Percentiles rank a stretch among this genome's conserved stretches.
phyloP scores from a whole-genome alignment of 2,888 invertebrate genomes.

The Allacma fusca region DNA sequence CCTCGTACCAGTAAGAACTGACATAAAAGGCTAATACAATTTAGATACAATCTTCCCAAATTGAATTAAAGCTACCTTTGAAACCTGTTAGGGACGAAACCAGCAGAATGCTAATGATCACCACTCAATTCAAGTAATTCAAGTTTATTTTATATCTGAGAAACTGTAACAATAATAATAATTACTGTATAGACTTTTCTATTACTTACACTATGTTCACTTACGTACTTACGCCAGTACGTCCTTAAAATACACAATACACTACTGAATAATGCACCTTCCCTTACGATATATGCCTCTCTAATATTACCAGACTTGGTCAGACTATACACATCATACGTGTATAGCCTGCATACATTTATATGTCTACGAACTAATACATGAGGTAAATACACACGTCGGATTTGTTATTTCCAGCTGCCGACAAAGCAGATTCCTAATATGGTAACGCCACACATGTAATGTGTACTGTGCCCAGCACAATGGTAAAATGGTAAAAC shows the following conservation, averaged over 20 bases:
- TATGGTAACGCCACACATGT: constrained; percentile 7
- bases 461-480: not conserved
- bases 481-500: constrained; percentile 7
- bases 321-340: too few species aligned
- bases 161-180: not conserved
- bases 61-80: constrained; percentile 5
- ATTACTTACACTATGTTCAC: too few species aligned
- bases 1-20: too few species aligned
- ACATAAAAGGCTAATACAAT: not conserved
- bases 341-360: too few species aligned
- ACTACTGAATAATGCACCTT: too few species aligned
- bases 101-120: constrained; percentile 10
- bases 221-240: too few species aligned
- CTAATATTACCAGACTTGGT: too few species aligned
- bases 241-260: too few species aligned
- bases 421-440: constrained; percentile 12
- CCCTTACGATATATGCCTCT: too few species aligned
- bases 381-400: not conserved
- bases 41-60: not conserved
- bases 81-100: not conserved
- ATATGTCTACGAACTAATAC: not conserved
- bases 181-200: too few species aligned
- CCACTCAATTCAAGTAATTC: not conserved
- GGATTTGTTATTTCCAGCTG: constrained; percentile 16
- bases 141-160: not conserved